phyloP scores from a whole-genome alignment of 92 coral and sea anemone genomes.

The Epizoanthus stellaris region DNA sequence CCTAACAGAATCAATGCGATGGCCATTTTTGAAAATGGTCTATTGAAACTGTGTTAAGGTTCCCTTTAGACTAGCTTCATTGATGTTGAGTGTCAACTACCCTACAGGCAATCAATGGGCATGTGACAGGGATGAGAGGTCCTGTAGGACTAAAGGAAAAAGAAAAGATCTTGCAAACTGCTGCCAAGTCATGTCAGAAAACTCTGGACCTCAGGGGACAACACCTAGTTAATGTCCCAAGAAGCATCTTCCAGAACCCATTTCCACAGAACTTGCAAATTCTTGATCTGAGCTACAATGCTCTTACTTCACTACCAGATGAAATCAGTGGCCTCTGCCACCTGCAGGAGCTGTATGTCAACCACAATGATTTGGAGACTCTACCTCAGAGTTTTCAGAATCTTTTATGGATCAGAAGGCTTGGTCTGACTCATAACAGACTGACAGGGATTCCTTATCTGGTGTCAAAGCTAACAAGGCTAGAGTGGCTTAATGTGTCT shows the following conservation, averaged over 20 bases:
- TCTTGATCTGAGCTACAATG: conserved; percentile 82
- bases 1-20: no score
- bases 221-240: conserved; percentile 59
- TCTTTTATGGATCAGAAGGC: conserved; percentile 54
- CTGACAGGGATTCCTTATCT: conserved; percentile 61
- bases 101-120: conserved; percentile 26
- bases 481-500: conserved; percentile 82
- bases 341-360: conserved; percentile 74
- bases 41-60: no score
- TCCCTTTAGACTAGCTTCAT: no score
- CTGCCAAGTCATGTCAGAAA: conserved; percentile 74
- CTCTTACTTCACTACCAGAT: conserved; percentile 57
- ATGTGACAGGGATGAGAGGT: conserved; percentile 77
- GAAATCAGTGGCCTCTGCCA: conserved; percentile 54
- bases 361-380: conserved; percentile 55
- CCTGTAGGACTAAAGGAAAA: conserved; percentile 77
- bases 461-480: conserved; percentile 35
- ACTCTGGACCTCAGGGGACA: conserved; percentile 79
- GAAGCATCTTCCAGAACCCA: conserved; percentile 55
- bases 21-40: no score
- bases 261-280: conserved; percentile 50
- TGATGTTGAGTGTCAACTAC: no score
- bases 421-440: conserved; percentile 73
- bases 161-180: conserved; percentile 76
- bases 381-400: conserved; percentile 65